A percentile compares a stretch with the other conserved stretches of the same genome.
Evolutionary conservation across 2,888 invertebrate species (phyloP).

Genomic region (Synanthedon tipuliformis): DNA sequence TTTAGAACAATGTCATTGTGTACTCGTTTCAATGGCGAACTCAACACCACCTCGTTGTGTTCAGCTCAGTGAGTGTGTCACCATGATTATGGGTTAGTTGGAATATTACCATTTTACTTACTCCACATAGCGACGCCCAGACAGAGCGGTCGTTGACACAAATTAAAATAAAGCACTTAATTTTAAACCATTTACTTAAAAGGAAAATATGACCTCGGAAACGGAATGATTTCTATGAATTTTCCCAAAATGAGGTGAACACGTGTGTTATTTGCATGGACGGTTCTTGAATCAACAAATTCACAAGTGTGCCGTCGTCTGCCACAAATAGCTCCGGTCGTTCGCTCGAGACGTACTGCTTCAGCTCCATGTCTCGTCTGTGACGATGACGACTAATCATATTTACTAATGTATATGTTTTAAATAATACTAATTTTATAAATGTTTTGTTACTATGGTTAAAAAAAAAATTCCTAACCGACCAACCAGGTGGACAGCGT

Average conservation of each 20-base stretch:
- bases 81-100: constrained; percentile 20
- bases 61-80: constrained; percentile 4
- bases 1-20: constrained; percentile 6
- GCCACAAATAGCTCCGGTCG: constrained; percentile 6
- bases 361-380: constrained; percentile 9
- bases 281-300: constrained; percentile 14
- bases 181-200: constrained; percentile 19
- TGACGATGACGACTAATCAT: constrained; percentile 2
- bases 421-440: too few species aligned
- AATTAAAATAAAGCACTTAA: constrained; percentile 13
- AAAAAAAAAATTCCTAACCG: too few species aligned
- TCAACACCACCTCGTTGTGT: constrained; percentile 3
- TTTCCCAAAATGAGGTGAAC: constrained; percentile 1
- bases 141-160: constrained; percentile 32
- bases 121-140: constrained; percentile 6
- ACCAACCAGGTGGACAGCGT: too few species aligned
- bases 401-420: too few species aligned
- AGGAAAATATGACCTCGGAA: too few species aligned
- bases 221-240: too few species aligned
- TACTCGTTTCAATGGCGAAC: constrained; percentile 7
- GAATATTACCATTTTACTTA: constrained; percentile 9
- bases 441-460: too few species aligned
- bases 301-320: constrained; percentile 25
- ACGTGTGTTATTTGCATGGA: background rate
- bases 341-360: constrained; percentile 7